Evolutionary conservation across 2,888 invertebrate species (phyloP).

Genomic region (Drosophila picticornis): DNA sequence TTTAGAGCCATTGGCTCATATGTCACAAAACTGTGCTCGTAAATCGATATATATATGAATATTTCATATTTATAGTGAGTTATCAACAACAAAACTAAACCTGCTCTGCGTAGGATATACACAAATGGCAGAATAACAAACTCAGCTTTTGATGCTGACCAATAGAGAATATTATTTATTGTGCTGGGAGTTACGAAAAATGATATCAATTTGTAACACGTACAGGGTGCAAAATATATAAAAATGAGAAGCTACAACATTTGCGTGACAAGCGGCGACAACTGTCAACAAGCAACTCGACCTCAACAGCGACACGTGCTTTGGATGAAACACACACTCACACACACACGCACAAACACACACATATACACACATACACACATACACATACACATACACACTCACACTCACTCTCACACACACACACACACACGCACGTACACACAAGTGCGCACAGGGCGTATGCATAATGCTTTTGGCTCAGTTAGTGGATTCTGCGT

Average conservation of each 20-base stretch:
- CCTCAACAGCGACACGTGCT: conserved; percentile 26
- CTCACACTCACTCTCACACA: background rate
- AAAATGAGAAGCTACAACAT: conserved; percentile 30
- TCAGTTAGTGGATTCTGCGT: conserved; percentile 18
- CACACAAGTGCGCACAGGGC: conserved; percentile 13
- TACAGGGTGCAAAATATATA: conserved; percentile 2
- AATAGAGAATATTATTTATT: background rate
- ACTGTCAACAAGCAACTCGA: conserved; percentile 51
- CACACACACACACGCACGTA: background rate
- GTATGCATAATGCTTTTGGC: conserved; percentile 64
- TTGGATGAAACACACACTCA: conserved; percentile 1
- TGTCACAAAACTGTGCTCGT: background rate
- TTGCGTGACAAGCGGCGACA: conserved; percentile 59
- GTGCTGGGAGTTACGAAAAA: too few species aligned
- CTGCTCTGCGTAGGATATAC: background rate
- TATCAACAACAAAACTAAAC: background rate
- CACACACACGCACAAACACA: background rate
- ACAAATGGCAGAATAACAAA: background rate
- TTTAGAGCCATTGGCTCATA: background rate
- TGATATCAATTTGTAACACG: background rate
- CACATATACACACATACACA: background rate
- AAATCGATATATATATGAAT: background rate
- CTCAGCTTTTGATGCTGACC: background rate
- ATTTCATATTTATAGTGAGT: background rate
- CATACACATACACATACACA: background rate